Evolutionary conservation across 2,797 vertebrate species (phyloP).

Genomic region (Acomys russatus): DNA sequence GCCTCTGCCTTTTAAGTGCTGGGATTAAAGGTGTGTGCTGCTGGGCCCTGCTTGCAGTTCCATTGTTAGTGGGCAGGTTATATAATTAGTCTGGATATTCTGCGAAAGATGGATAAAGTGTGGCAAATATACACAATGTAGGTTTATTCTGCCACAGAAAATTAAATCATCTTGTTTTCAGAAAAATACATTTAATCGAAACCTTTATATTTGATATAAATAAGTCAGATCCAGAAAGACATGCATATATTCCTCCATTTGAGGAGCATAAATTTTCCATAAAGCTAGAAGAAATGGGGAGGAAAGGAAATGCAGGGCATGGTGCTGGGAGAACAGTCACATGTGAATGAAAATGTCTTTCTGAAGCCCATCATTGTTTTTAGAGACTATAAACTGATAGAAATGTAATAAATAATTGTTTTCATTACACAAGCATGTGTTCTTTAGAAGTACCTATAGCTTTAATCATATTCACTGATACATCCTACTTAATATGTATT

Average conservation of each 20-base stretch:
- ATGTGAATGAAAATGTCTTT: background rate
- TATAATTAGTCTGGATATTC: background rate
- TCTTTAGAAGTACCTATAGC: background rate
- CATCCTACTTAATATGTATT: background rate
- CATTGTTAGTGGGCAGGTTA: background rate
- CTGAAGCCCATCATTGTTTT: background rate
- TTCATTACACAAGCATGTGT: constrained; percentile 6
- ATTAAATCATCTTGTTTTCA: background rate
- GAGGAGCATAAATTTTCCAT: background rate
- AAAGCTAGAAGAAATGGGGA: background rate
- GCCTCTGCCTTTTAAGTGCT: no score
- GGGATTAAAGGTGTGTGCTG: no score
- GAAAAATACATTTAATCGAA: background rate
- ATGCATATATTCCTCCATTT: background rate
- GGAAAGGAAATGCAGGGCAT: background rate
- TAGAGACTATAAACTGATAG: background rate
- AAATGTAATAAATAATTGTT: background rate
- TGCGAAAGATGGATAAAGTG: background rate
- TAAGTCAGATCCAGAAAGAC: background rate
- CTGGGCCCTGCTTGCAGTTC: no score
- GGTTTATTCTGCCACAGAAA: background rate
- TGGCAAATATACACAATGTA: background rate
- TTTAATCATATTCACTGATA: background rate
- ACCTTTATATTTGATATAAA: background rate
- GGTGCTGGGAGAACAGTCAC: no score